A percentile compares a stretch with the other conserved stretches of the same genome.
Conservation (phyloP, 2,113 vertebrate species). For the Xiphophorus couchianus region DNA sequence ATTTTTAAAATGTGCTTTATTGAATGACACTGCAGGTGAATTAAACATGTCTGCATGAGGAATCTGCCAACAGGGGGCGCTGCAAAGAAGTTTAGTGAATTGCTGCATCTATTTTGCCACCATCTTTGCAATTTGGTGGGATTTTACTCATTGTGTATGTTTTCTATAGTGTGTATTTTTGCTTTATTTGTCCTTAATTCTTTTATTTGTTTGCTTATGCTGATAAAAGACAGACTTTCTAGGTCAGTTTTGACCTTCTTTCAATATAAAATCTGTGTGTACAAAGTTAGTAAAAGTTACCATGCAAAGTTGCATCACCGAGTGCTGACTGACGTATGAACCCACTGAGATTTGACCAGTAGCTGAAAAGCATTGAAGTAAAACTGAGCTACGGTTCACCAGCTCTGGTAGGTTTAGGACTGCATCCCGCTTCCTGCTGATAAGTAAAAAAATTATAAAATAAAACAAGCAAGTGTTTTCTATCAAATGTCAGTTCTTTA, state of each 20-base stretch:
- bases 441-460: no score
- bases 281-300: no score
- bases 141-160: slow-evolving; percentile 3
- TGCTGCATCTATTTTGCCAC: not conserved
- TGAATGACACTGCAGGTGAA: not conserved
- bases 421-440: no score
- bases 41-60: not conserved
- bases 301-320: no score
- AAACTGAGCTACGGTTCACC: no score
- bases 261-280: not conserved
- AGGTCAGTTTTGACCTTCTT: slow-evolving; percentile 38
- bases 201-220: not conserved
- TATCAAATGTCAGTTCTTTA: no score
- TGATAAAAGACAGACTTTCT: slow-evolving; percentile 34
- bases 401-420: no score
- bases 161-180: not conserved
- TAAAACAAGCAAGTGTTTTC: no score
- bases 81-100: slow-evolving; percentile 28
- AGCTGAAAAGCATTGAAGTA: no score
- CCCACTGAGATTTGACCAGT: no score
- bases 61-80: slow-evolving; percentile 57
- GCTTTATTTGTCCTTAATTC: slow-evolving; percentile 6
- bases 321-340: no score
- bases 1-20: not conserved
- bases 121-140: not conserved